Conservation (phyloP, 2,888 invertebrate genomes). For the Pogonocherus hispidulus region DNA sequence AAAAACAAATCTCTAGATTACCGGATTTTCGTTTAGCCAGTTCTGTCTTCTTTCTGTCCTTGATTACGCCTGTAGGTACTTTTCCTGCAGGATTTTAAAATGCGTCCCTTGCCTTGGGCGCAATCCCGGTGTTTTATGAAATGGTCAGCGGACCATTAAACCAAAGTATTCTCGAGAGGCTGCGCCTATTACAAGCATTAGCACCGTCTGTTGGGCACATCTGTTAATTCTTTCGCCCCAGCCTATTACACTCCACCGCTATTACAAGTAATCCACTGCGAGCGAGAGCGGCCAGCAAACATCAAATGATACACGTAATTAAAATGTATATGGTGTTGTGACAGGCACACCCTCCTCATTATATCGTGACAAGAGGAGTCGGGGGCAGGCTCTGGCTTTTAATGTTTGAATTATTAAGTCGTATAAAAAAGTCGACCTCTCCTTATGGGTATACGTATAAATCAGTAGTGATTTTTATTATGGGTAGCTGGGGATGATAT, state of each 20-base stretch:
- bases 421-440: constrained; percentile 37
- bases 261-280: constrained; percentile 52
- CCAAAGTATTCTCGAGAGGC: constrained; percentile 61
- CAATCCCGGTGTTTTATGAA: constrained; percentile 46
- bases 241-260: constrained; percentile 54
- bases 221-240: constrained; percentile 70
- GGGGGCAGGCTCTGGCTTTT: constrained; percentile 46
- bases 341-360: constrained; percentile 58
- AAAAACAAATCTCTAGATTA: too few species aligned
- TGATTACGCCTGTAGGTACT: too few species aligned
- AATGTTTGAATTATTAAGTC: constrained; percentile 52
- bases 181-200: constrained; percentile 65
- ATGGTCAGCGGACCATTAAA: constrained; percentile 64
- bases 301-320: constrained; percentile 64
- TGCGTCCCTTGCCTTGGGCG: not conserved
- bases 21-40: too few species aligned
- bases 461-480: not conserved
- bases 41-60: too few species aligned
- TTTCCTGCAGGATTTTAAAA: too few species aligned
- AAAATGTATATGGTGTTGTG: constrained; percentile 67
- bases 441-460: constrained; percentile 8
- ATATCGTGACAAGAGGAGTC: constrained; percentile 47
- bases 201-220: constrained; percentile 69
- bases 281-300: constrained; percentile 51
- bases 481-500: too few species aligned